These are phyloP conservation scores for Apis mellifera DNA, from an alignment of 1,140 invertebrate species.

Conservation along the genomic window Amel_HAv3.1 CM009933.2:6708501-6709000, in stretches of 20 bases:
- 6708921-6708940: not conserved
- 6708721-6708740: slow-evolving; percentile 9
- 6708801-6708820: not conserved
- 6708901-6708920: not conserved
- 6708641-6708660: not conserved
- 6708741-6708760: not conserved
- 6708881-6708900: not conserved
- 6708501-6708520: too few relatives aligned
- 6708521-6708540: too few relatives aligned
- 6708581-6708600: not conserved
- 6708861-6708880: not conserved
- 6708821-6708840: not conserved
- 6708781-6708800: not conserved
- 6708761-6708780: not conserved
- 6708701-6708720: slow-evolving; percentile 6
- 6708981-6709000: not conserved
- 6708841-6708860: too few relatives aligned
- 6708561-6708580: not conserved
- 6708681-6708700: not conserved
- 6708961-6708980: slow-evolving; percentile 1
- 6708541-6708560: not conserved
- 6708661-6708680: not conserved
- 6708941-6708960: not conserved
- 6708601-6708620: not conserved
- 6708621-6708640: not conserved